Percentiles rank a stretch among this genome's conserved stretches.
These are phyloP conservation scores for Glaucopsyche alexis DNA, from an alignment of 2,888 invertebrate species.

Conservation along the genomic window DNA sequence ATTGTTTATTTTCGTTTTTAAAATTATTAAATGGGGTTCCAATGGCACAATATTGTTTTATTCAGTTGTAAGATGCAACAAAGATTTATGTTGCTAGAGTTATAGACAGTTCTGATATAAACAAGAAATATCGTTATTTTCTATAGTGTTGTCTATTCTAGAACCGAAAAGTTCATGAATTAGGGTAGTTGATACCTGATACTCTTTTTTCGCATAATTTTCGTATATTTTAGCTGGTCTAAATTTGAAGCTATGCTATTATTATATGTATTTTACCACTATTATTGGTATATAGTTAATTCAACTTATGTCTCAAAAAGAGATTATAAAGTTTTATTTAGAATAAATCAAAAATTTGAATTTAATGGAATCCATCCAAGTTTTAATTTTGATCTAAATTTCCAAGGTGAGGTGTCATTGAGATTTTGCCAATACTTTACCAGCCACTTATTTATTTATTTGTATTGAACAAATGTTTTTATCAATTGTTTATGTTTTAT, in stretches of 20 bases:
- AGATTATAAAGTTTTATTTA: background rate
- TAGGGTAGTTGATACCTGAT: no score
- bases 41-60: conserved; percentile 11
- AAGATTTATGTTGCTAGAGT: no score
- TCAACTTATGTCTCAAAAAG: background rate
- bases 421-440: conserved; percentile 29
- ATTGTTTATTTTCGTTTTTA: background rate
- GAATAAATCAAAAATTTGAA: no score
- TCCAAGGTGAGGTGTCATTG: background rate
- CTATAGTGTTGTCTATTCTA: no score
- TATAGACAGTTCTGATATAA: no score
- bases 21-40: conserved; percentile 1
- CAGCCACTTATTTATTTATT: conserved; percentile 30
- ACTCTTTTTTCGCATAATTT: no score
- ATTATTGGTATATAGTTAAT: background rate
- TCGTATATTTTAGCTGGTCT: conserved; percentile 20
- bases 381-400: conserved; percentile 20
- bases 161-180: no score
- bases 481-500: conserved; percentile 12
- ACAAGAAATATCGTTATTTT: no score
- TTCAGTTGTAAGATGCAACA: background rate
- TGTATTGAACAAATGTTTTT: conserved; percentile 23
- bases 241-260: conserved; percentile 1
- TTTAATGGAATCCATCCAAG: background rate
- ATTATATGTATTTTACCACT: background rate